Evolutionary conservation across 1,140 invertebrate genomes (phyloP), one percentile per base, ranked within the genome.

Genomic region (Vanessa tameamea): DNA sequence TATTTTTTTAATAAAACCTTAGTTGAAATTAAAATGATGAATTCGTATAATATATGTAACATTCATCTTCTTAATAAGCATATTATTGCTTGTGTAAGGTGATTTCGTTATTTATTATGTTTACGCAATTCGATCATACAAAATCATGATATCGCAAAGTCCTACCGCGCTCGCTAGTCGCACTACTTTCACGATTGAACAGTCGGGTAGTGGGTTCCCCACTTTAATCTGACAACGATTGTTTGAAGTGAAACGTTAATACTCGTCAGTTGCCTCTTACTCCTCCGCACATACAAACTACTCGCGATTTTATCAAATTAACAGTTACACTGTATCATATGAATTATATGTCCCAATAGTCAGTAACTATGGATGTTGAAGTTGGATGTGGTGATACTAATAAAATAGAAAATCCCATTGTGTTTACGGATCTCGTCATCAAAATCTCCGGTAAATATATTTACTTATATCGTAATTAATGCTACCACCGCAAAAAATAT

Each of bases 391-490:
- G 53, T 67, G 26, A 48, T 31, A 61, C 47, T 3, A 72, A 67
- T 61, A 43, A 77, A 71, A 2, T 12, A 71, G 16, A 73, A 64
- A 76, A 76, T 61, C 47, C 77, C 65, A 78, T 72, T 7, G 61
- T 81, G 43, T 84, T 84, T 69, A 72, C 68, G 48, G 79, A 82
- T 57, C 65, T 84, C 51, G 14, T 51, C n/a, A 81, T n/a, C 59
- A 76, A 31, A 57, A 67, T 79, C 14, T 65, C 79, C 16, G 79
- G 81, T 82, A 76, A 79, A 73, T 37, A 67, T 14, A 43, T 69
- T 69, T 61, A 31, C 15, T 67, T 31, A 31, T 31, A 31, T 0
- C 2, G 26, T 31, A 3, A 31, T 20, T 20, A 20, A 20, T 20
- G 20, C 20, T 20, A 20, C 20, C 20, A 20, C 20, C 20, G 20